phyloP scores from a whole-genome alignment of 2,113 vertebrate genomes.

The Oreochromis tanganicae region DNA sequence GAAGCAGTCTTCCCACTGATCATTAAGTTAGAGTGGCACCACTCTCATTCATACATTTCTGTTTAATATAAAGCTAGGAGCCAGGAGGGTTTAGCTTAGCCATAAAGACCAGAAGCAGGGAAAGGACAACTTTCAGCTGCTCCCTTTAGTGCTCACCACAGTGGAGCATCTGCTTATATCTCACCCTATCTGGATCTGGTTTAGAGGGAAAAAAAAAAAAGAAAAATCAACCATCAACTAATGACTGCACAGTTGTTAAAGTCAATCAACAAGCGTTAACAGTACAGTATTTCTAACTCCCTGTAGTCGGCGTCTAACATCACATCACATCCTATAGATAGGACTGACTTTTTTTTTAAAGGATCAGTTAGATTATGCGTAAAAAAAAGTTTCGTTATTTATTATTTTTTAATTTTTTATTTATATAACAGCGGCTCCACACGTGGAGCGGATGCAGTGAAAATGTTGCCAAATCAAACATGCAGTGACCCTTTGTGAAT shows the following conservation, averaged over 20 bases:
- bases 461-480: not conserved
- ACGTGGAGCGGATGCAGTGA: rapidly evolving
- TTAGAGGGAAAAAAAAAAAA: not conserved
- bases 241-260: not conserved
- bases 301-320: not conserved
- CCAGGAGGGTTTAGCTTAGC: not conserved
- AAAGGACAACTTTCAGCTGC: not conserved
- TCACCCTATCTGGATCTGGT: not conserved
- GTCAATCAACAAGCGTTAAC: not conserved
- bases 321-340: not conserved
- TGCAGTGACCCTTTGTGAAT: not conserved
- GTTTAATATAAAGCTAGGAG: not conserved
- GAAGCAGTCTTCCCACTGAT: not conserved
- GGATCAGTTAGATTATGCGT: not conserved
- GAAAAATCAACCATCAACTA: not conserved
- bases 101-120: not conserved
- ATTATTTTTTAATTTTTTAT: not conserved
- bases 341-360: not conserved
- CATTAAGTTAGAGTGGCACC: not conserved
- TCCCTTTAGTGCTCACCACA: not conserved
- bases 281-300: not conserved
- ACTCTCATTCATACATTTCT: not conserved
- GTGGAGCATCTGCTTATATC: not conserved
- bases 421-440: not conserved
- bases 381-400: not conserved